These are phyloP conservation scores for Caenorhabditis becei DNA, from an alignment of 2,888 invertebrate genomes.

Conservation along the genomic window DNA sequence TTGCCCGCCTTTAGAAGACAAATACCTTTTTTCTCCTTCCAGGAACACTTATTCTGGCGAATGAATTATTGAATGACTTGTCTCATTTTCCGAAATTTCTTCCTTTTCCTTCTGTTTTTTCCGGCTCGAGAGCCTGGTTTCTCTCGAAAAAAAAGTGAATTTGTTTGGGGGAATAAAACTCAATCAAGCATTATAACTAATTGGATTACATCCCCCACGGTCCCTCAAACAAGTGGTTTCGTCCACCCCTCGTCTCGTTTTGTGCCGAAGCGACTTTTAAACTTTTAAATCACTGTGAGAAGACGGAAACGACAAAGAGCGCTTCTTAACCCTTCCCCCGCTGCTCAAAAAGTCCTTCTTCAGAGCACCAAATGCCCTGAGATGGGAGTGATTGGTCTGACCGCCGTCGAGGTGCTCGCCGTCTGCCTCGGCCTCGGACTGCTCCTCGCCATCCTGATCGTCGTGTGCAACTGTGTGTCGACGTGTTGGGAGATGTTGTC, in stretches of 20 bases:
- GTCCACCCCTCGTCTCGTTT: not conserved
- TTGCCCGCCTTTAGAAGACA: not conserved
- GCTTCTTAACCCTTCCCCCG: not conserved
- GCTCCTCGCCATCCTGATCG: conserved; percentile 49
- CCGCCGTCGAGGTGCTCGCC: conserved; percentile 60
- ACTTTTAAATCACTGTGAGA: conserved; percentile 28
- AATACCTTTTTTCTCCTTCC: conserved; percentile 5
- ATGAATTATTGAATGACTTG: conserved; percentile 16
- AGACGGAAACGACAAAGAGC: not conserved
- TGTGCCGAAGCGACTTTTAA: conserved; percentile 12
- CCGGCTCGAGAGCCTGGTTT: not conserved
- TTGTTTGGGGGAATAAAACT: conserved; percentile 18
- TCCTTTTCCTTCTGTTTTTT: conserved; percentile 19
- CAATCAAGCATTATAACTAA: conserved; percentile 50
- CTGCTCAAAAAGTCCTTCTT: not conserved
- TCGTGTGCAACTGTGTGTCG: conserved; percentile 57
- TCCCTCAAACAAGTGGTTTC: not conserved
- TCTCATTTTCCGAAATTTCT: conserved; percentile 13
- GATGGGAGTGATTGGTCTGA: conserved; percentile 61
- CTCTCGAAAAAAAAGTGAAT: not conserved
- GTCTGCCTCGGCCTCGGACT: conserved; percentile 51
- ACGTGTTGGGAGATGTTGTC: conserved; percentile 58
- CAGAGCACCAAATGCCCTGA: conserved; percentile 42
- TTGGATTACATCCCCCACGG: conserved; percentile 31
- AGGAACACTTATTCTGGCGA: not conserved